Conservation (phyloP, 2,797 vertebrate genomes). For the Staurois parvus region DNA sequence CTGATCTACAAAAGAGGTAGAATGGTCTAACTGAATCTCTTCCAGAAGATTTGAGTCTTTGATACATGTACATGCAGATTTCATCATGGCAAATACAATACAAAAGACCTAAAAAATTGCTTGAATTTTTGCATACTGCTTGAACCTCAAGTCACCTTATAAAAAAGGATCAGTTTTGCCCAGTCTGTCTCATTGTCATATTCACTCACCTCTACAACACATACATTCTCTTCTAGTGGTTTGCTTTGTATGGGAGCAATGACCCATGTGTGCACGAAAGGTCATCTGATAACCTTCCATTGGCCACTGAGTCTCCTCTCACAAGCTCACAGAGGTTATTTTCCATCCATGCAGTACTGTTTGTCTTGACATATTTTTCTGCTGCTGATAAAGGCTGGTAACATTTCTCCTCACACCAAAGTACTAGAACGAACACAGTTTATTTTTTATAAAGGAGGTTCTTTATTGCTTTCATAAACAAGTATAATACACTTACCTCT, state of each 20-base stretch:
- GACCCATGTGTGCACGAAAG: neutral
- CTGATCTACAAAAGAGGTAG: neutral
- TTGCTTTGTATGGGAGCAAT: neutral
- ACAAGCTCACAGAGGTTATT: no score
- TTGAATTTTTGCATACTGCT: neutral
- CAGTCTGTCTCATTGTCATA: neutral
- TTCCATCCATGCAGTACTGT: no score
- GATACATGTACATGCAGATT: no score
- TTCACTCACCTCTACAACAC: neutral
- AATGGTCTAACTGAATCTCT: neutral
- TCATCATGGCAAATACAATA: no score
- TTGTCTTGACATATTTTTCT: no score
- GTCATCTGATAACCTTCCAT: neutral
- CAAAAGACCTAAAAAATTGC: no score
- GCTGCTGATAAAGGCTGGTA: no score
- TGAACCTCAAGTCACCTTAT: no score
- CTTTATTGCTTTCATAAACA: neutral
- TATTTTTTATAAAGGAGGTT: neutral
- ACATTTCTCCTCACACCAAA: no score
- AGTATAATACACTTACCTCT: neutral
- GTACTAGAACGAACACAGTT: neutral
- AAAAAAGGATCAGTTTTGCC: neutral
- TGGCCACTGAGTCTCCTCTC: no score
- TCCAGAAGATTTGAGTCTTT: neutral
- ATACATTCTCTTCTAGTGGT: constrained; percentile 13